Evolutionary conservation across 2,888 invertebrate species (phyloP), one percentile per base, ranked within the genome.

Genomic region (Caenorhabditis becei): DNA sequence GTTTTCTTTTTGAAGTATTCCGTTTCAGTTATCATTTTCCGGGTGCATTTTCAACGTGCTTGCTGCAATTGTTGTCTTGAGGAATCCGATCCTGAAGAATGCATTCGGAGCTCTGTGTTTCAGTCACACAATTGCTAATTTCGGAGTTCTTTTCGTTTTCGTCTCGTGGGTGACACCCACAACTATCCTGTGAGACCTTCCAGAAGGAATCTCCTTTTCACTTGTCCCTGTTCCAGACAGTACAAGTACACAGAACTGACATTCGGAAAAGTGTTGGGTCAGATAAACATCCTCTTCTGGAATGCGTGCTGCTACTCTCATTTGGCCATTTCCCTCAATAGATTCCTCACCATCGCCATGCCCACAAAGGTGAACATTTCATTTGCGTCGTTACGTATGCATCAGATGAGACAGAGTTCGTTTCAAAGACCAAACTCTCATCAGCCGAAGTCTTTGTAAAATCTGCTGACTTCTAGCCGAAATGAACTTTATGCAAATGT

Each of bases 221-320:
- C n/a, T n/a, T n/a, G 3, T 3, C 3, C 10, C 4, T 20, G 14
- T 18, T 66, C 71, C 74, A 80, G 74, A 1, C 80, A 80, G 58
- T 67, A 75, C 54, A 26, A 62, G 16, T 66, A 71, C 47, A 70
- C 80, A 0, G 61, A 70, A 0, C 20, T 49, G 1, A 75, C 62
- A 32, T 62, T 80, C 28, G 78, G 79, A 10, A 82, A 79, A 49
- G 26, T 78, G 1, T 61, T 82, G 0, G 84, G 84, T n/a, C 83
- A 86, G 65, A 66, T 86, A 26, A 83, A 83, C 56, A 84, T 86
- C 37, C 70, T 86, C 35, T 84, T 84, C 70, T 86, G 86, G 86
- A 79, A 86, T 65, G 86, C 83, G 1, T 84, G 86, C 53, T 82
- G 82, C 18, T 86, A 86, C 69, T 84, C 86, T 0, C 86, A 86